phyloP scores from a whole-genome alignment of 2,888 invertebrate genomes.

The Ichneumoninae sp. region DNA sequence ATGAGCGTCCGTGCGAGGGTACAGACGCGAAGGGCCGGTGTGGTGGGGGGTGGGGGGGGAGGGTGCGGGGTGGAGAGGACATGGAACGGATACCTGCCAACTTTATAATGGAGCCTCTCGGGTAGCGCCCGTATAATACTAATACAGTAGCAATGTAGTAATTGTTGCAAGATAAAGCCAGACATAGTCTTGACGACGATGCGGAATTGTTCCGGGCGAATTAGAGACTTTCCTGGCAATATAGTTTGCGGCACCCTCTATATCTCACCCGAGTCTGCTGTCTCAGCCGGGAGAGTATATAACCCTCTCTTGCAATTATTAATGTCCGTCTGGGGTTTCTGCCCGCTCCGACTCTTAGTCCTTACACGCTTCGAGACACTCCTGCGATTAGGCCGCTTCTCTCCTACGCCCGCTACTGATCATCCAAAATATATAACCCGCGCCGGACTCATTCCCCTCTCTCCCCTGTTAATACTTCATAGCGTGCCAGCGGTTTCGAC shows the following conservation, averaged over 20 bases:
- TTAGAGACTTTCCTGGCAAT: slow-evolving; percentile 37
- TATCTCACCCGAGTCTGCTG: slow-evolving; percentile 30
- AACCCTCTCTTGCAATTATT: slow-evolving; percentile 59
- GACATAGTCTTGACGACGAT: slow-evolving; percentile 34
- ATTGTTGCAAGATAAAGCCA: slow-evolving; percentile 23
- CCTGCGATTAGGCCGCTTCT: slow-evolving; percentile 50
- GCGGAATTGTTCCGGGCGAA: slow-evolving; percentile 56
- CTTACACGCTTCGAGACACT: slow-evolving; percentile 61
- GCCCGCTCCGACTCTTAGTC: slow-evolving; percentile 20
- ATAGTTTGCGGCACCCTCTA: background rate
- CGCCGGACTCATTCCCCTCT: slow-evolving; percentile 35
- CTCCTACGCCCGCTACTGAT: background rate
- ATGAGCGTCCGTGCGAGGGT: background rate
- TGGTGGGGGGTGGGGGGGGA: background rate
- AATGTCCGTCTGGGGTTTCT: slow-evolving; percentile 65
- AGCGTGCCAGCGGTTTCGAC: slow-evolving; percentile 20
- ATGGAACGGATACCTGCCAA: slow-evolving; percentile 57
- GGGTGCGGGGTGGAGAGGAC: background rate
- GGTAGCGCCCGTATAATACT: slow-evolving; percentile 4
- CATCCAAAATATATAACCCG: slow-evolving; percentile 21
- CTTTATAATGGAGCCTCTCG: slow-evolving; percentile 55
- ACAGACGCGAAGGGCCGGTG: background rate
- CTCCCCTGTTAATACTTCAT: slow-evolving; percentile 56
- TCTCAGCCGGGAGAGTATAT: slow-evolving; percentile 16
- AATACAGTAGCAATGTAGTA: slow-evolving; percentile 20